Base-by-base conservation (phyloP, 2,113 vertebrate species). In the Mus musculus region DNA sequence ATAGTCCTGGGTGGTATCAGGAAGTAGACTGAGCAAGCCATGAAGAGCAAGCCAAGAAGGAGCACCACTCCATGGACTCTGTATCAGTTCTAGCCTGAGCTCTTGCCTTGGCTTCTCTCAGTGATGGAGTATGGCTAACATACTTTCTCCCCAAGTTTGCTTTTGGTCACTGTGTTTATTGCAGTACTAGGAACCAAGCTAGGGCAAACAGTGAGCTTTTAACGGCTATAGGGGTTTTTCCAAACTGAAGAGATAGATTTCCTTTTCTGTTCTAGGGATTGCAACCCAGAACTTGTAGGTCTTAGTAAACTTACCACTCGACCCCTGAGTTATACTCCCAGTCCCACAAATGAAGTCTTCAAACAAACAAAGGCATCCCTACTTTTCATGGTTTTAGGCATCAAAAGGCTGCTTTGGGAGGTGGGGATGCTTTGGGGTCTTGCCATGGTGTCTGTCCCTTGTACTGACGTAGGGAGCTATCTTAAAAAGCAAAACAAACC, bases 321-420 rank as follows among this genome's bases (percentile, higher is more conserved):
- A 3, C 61, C 13, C 36, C 8, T 61, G 33, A 39, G 26, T 42
- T 39, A 7, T 22, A 63, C 42, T 30, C 24, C 54, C 26, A 78
- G 19, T 10, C 20, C 19, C 39, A 61, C 46, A 86, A 77, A 95
- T 17, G 9, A 81, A 90, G 5, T 96, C 73, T 73, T 91, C 85
- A 75, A 86, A 77, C 42, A 59, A 78, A 28, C 77, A 95, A 93
- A 94, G 22, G 0, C 82, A 95, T 49, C 56, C 69, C 28, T 56
- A 65, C 59, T 88, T 93, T 97, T 95, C 71, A 42, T 84, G 85
- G 61, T 89, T 89, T 91, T 63, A 65, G 80, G 56, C 82, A 69
- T 49, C 67, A 71, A 69, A 54, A 90, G 87, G 88, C 88, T 84
- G 76, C 63, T 2, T 28, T 49, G 75, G 65, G 54, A 80, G 56